Base-by-base conservation (phyloP, 2,113 vertebrate species). In the Pyxicephalus adspersus region DNA sequence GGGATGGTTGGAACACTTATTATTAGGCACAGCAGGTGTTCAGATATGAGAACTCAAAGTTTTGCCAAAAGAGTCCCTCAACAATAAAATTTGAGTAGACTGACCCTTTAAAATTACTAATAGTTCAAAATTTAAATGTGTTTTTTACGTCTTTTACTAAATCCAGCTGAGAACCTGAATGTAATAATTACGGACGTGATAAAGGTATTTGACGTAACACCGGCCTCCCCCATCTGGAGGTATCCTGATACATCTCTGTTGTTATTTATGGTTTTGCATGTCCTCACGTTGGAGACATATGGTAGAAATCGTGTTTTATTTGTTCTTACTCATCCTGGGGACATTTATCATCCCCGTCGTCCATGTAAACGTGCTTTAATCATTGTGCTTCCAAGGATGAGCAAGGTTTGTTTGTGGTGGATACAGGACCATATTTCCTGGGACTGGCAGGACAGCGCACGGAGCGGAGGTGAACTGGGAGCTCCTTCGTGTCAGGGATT, bases 391-490 rank as follows among this genome's bases (percentile, higher is more conserved):
- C 18, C 45, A 51, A 22, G 60, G 23, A 26, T 76, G 38, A 28
- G 19, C 34, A 52, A n/a, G 75, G 19, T 64, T 38, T 51, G 60
- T 64, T 64, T 76, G 25, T 60, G 67, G 38, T 54, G 67, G 67
- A 71, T 29, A 71, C 67, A 55, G 67, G 25, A 52, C 52, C 26
- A 71, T 70, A 70, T 54, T 19, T 70, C 45, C 3, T 28, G 50
- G 18, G 50, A 15, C 3, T 29, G 50, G 38, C 38, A 45, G 15
- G 23, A 34, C 38, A 50, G 28, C 55, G n/a, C 29, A 17, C 16
- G 4, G 20, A 16, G 15, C 20, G 28, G 52, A 17, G 11, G 29
- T 58, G 55, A 58, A 28, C n/a, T 31, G 26, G 38, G 38, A 45
- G 25, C 50, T 31, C 51, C 68, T 77, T 38, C 61, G 75, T 77